These are phyloP conservation scores for Antitype chi DNA, from an alignment of 2,888 invertebrate species.

Conservation along the genomic window DNA sequence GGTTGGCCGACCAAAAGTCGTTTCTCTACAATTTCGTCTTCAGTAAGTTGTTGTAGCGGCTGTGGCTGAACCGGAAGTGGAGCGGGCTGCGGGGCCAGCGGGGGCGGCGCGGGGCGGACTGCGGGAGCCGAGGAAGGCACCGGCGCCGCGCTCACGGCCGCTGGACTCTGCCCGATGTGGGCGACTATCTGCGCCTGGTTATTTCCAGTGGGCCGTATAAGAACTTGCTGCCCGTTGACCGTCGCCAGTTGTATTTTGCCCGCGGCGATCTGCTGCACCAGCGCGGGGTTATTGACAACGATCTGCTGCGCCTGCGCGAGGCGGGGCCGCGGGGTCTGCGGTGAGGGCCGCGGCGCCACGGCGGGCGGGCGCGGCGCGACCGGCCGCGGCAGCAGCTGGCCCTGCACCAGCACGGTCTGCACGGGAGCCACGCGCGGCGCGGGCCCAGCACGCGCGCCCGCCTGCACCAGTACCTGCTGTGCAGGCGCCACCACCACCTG, in stretches of 20 bases:
- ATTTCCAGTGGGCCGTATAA: conserved; percentile 94
- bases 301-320: conserved; percentile 91
- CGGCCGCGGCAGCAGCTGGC: conserved; percentile 71
- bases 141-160: conserved; percentile 66
- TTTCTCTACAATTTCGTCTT: conserved; percentile 92
- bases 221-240: conserved; percentile 96
- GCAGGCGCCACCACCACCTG: conserved; percentile 74
- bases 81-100: conserved; percentile 65
- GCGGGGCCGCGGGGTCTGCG: conserved; percentile 76
- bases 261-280: conserved; percentile 95
- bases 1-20: conserved; percentile 94
- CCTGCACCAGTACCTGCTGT: conserved; percentile 75
- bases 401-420: conserved; percentile 67
- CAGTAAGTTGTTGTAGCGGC: conserved; percentile 79
- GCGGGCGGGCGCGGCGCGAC: conserved; percentile 70
- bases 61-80: conserved; percentile 58
- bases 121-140: conserved; percentile 67
- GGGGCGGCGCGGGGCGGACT: conserved; percentile 65
- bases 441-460: conserved; percentile 67
- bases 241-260: conserved; percentile 96
- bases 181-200: conserved; percentile 95
- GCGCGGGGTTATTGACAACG: conserved; percentile 94
- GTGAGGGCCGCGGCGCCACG: conserved; percentile 74
- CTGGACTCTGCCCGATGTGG: conserved; percentile 91
- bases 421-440: conserved; percentile 67